Conservation (phyloP, 1,140 invertebrate genomes). For the Batillaria attramentaria region DNA sequence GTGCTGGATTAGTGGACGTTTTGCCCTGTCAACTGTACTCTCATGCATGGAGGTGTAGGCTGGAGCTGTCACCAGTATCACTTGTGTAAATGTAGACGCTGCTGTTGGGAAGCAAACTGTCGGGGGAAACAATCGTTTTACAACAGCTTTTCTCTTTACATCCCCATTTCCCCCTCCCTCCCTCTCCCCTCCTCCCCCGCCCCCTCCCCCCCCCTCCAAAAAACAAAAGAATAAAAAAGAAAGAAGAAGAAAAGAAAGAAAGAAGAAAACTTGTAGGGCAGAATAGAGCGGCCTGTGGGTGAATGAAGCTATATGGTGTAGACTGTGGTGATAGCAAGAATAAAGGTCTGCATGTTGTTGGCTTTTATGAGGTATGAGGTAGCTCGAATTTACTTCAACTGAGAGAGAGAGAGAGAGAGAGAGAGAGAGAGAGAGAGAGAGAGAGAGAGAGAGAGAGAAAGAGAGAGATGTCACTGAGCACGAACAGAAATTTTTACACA, state of each 20-base stretch:
- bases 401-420: conserved; percentile 13
- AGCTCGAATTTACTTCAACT: not conserved
- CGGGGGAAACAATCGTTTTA: not conserved
- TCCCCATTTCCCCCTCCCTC: not conserved
- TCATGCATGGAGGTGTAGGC: no score
- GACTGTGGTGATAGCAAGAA: no score
- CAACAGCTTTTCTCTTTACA: not conserved
- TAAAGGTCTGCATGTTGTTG: not conserved
- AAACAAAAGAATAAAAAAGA: no score
- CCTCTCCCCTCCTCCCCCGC: not conserved
- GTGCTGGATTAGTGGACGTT: no score
- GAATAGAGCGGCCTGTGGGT: not conserved
- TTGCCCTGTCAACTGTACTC: no score
- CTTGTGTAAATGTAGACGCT: no score
- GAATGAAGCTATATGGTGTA: not conserved
- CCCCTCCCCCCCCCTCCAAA: no score
- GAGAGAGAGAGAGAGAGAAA: not conserved
- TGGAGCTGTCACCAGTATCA: no score
- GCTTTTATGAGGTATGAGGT: not conserved
- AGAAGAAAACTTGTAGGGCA: no score
- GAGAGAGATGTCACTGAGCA: not conserved
- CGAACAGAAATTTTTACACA: no score
- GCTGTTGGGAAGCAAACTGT: no score
- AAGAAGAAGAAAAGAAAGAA: no score
- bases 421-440: not conserved